These are phyloP conservation scores for Acrocephalus arundinaceus DNA, from an alignment of 2,113 vertebrate species.

Conservation along the genomic window DNA sequence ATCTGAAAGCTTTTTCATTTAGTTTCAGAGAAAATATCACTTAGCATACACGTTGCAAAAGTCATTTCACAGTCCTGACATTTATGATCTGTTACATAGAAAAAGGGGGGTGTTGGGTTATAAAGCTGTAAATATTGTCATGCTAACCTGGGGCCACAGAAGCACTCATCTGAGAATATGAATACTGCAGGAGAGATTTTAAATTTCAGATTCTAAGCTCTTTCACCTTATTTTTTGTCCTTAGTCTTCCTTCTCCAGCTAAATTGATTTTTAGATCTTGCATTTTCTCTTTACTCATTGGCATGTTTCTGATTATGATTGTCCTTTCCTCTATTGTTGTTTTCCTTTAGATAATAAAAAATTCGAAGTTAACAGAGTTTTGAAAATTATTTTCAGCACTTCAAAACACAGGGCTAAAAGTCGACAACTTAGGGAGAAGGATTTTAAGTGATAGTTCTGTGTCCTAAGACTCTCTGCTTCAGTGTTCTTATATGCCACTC, in stretches of 20 bases:
- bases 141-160: not conserved
- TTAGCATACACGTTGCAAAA: not conserved
- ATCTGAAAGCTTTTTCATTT: not conserved
- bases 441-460: not conserved
- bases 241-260: not conserved
- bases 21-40: not conserved
- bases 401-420: not conserved
- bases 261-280: not conserved
- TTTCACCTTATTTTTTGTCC: not conserved
- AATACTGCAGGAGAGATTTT: not conserved
- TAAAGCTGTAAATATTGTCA: not conserved
- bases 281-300: not conserved
- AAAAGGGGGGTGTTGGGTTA: not conserved
- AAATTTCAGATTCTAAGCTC: not conserved
- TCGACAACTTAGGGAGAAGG: not conserved
- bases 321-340: not conserved
- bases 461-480: not conserved
- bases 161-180: not conserved
- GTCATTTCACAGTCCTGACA: accelerated
- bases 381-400: not conserved
- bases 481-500: not conserved
- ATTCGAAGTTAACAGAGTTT: not conserved
- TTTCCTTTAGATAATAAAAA: not conserved
- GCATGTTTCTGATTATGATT: not conserved
- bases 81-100: not conserved